Base-by-base conservation (phyloP, 2,797 vertebrate species). In the Kryptolebias ocellatus region DNA sequence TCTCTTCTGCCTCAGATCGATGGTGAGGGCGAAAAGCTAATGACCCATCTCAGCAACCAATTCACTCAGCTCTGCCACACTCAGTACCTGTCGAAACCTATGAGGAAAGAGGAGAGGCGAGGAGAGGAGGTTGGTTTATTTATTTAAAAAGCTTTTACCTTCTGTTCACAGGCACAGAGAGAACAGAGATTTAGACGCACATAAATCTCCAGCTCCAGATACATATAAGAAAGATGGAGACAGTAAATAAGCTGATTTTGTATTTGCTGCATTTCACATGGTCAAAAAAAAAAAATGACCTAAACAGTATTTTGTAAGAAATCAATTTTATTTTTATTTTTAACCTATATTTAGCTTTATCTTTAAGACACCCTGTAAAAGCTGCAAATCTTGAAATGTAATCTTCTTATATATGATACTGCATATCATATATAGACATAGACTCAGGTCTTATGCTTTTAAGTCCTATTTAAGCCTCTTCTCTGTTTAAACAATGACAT, bases 1-100 rank as follows among this genome's bases (percentile, higher is more conserved):
- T 80, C 84, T 85, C 79, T 49, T 76, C 85, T 68, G 75, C 74
- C 75, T 77, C 76, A 80, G 90, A 92, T 93, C 92, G 84, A 92
- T 93, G 86, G 83, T 17, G 55, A 88, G 86, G 89, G 80, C 75
- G 53, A 90, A 88, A 88, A 90, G 89, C 87, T 91, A 91, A 90
- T 89, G 92, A 90, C 90, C 89, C 90, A 84, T 89, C 88, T 90
- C 87, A 82, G 87, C 87, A 90, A 90, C 86, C 91, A 92, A 91
- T 92, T 92, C 90, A 90, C 88, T 89, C 89, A 86, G 85, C 81
- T 83, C 80, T 80, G 79, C 88, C 82, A 83, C 86, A 83, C 88
- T 90, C 86, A 84, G 75, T 89, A 87, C 83, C 88, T 91, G 91
- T 91, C 90, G 60, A 79, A 83, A 83, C 71, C 80, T 58, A 83